phyloP scores from a whole-genome alignment of 2,888 invertebrate species.

The Vanessa cardui region DNA sequence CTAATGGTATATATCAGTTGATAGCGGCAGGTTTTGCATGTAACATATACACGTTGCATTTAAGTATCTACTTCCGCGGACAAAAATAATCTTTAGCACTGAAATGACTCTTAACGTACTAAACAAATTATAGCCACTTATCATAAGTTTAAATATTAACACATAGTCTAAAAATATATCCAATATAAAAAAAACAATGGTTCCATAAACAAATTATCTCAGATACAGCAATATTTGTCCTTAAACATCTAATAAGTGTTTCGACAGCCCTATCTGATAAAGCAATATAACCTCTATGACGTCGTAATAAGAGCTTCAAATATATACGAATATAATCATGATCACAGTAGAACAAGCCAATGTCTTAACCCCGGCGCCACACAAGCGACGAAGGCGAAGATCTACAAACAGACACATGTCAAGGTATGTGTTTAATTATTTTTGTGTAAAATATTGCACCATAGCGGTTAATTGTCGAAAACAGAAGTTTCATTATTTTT shows the following conservation, averaged over 20 bases:
- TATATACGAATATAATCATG: background rate
- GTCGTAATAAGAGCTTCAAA: slow-evolving; percentile 1
- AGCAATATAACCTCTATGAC: slow-evolving; percentile 1
- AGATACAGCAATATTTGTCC: background rate
- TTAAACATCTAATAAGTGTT: background rate
- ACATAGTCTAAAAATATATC: background rate
- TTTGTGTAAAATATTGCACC: too few relatives aligned
- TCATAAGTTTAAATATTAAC: background rate
- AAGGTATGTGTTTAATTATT: too few relatives aligned
- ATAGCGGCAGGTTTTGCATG: too few relatives aligned
- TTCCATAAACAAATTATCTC: background rate
- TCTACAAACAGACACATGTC: background rate
- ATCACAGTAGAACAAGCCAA: background rate
- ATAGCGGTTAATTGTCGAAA: too few relatives aligned
- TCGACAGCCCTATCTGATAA: background rate
- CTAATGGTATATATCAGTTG: too few relatives aligned
- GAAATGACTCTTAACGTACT: too few relatives aligned
- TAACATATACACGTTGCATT: too few relatives aligned
- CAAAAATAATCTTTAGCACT: too few relatives aligned
- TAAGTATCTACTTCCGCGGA: too few relatives aligned
- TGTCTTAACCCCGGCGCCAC: background rate
- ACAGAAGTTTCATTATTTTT: too few relatives aligned
- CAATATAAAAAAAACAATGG: background rate
- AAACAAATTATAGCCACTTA: too few relatives aligned
- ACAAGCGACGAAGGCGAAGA: background rate